These are phyloP conservation scores for Scarus forsteni DNA, from an alignment of 2,797 vertebrate species.

Conservation along the genomic window DNA sequence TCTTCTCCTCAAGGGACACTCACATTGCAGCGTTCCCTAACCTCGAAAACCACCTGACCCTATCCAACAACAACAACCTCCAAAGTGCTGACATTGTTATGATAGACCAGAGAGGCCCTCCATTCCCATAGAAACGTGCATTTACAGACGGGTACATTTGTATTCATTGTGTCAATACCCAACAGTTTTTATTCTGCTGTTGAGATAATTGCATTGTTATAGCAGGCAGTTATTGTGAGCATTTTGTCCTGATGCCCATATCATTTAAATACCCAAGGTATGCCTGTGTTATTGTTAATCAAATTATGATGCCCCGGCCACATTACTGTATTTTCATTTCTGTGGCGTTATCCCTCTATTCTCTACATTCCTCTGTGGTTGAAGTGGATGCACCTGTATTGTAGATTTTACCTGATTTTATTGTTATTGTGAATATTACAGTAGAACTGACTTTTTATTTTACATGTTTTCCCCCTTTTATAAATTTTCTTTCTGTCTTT, in stretches of 20 bases:
- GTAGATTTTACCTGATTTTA: neutral
- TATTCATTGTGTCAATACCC: conserved; percentile 60
- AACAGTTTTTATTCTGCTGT: conserved; percentile 26
- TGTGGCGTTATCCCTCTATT: conserved; percentile 47
- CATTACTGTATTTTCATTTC: conserved; percentile 61
- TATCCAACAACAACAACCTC: conserved; percentile 58
- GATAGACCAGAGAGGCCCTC: conserved; percentile 31
- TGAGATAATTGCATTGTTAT: conserved; percentile 53
- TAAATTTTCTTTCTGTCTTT: conserved; percentile 3
- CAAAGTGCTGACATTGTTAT: conserved; percentile 54
- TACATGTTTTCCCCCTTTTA: neutral
- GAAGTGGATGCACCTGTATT: conserved; percentile 37
- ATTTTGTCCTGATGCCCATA: conserved; percentile 42
- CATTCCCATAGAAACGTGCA: conserved; percentile 55
- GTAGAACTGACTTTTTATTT: conserved; percentile 25
- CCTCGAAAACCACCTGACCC: conserved; percentile 62
- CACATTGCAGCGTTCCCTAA: conserved; percentile 28
- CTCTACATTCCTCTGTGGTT: conserved; percentile 72
- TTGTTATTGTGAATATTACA: conserved; percentile 38
- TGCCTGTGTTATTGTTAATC: conserved; percentile 57
- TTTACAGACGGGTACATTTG: conserved; percentile 36
- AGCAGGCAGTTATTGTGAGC: conserved; percentile 35
- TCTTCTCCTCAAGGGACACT: conserved; percentile 62
- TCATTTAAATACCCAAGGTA: conserved; percentile 57
- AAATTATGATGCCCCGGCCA: conserved; percentile 57